Evolutionary conservation across 2,113 vertebrate genomes (phyloP).

Genomic region (Megaptera novaeangliae): DNA sequence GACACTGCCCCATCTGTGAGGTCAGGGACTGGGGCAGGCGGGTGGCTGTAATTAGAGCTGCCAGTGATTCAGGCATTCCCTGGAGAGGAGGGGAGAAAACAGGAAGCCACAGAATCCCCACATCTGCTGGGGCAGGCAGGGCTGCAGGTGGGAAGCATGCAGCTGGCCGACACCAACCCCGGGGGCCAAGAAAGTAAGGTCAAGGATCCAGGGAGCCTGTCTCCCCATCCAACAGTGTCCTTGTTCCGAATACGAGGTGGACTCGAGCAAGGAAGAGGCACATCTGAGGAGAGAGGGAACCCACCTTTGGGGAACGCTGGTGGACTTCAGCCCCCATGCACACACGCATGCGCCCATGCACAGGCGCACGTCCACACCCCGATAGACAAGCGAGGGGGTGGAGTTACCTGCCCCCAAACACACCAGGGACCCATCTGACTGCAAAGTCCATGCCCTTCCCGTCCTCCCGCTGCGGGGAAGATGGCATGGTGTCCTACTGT

Average conservation of each 20-base stretch:
- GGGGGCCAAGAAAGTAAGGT: background rate
- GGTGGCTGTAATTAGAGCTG: slow-evolving; percentile 19
- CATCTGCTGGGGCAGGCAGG: background rate
- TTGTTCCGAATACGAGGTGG: background rate
- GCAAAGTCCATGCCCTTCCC: background rate
- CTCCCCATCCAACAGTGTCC: background rate
- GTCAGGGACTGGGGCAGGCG: background rate
- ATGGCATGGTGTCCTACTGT: background rate
- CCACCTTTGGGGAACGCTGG: background rate
- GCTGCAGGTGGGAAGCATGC: background rate
- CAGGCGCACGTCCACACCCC: background rate
- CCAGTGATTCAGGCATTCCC: slow-evolving; percentile 30
- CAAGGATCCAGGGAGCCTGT: background rate
- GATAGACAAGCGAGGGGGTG: accelerated
- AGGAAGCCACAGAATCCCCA: background rate
- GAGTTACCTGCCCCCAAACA: background rate
- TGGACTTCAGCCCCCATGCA: background rate
- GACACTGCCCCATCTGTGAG: background rate
- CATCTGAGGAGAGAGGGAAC: background rate
- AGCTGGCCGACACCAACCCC: background rate
- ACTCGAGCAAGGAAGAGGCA: background rate
- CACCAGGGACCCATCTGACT: background rate
- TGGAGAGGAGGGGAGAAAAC: background rate
- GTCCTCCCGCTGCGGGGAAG: background rate
- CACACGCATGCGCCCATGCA: too few species aligned